Evolutionary conservation across 2,888 invertebrate genomes (phyloP).

Genomic region (Cataglyphis altisquamis): DNA sequence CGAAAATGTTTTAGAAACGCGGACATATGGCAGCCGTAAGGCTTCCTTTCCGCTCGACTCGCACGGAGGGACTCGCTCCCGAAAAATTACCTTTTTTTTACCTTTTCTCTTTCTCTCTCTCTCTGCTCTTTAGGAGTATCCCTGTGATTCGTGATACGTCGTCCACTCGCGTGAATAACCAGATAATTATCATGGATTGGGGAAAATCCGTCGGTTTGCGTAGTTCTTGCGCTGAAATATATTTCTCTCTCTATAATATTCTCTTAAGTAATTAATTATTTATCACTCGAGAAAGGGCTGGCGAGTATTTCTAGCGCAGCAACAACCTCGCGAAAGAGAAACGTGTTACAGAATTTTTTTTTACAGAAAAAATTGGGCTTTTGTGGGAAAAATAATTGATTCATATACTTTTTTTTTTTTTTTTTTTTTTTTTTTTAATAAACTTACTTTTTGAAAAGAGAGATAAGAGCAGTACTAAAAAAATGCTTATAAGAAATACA

Average conservation of each 20-base stretch:
- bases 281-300: neutral
- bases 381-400: neutral
- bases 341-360: neutral
- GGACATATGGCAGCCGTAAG: slow-evolving; percentile 77
- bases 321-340: neutral
- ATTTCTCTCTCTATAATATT: neutral
- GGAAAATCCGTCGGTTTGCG: slow-evolving; percentile 35
- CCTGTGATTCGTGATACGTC: slow-evolving; percentile 49
- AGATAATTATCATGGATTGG: slow-evolving; percentile 71
- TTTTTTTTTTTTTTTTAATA: neutral
- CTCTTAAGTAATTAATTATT: slow-evolving; percentile 1
- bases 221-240: neutral
- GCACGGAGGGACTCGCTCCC: slow-evolving; percentile 63
- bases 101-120: slow-evolving; percentile 20
- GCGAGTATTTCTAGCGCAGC: neutral
- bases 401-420: neutral
- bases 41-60: slow-evolving; percentile 68
- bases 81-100: slow-evolving; percentile 68
- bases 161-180: slow-evolving; percentile 55
- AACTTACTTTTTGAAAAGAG: neutral
- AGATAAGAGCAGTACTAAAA: neutral
- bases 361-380: neutral
- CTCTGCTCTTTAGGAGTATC: slow-evolving; percentile 16
- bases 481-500: neutral
- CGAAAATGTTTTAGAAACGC: slow-evolving; percentile 69